phyloP scores from a whole-genome alignment of 2,113 vertebrate species.

The Bolborhynchus lineola region DNA sequence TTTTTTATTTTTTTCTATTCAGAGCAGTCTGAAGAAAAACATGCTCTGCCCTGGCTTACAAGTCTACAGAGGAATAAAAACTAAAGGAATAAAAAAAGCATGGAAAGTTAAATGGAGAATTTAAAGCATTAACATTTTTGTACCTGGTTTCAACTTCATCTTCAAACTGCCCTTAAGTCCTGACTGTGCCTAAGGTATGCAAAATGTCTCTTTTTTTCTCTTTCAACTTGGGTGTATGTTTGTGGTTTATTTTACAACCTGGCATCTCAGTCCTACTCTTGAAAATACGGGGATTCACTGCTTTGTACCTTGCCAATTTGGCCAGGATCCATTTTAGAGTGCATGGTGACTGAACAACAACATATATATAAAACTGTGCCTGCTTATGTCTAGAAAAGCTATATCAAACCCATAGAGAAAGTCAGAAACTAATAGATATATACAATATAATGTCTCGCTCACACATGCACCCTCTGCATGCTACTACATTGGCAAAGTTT shows the following conservation, averaged over 20 bases:
- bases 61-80: neutral
- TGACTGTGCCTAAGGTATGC: neutral
- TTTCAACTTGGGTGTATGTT: neutral
- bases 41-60: neutral
- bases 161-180: neutral
- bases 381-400: neutral
- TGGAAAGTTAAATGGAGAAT: neutral
- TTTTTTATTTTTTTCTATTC: neutral
- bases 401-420: neutral
- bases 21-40: neutral
- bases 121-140: neutral
- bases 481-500: neutral
- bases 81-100: neutral
- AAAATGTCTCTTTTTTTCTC: neutral
- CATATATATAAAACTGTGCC: neutral
- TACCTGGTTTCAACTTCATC: neutral
- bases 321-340: neutral
- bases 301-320: neutral
- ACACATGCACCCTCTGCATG: neutral
- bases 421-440: neutral
- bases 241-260: neutral
- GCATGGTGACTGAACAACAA: neutral
- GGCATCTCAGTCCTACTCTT: neutral
- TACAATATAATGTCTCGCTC: neutral
- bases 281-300: neutral